Evolutionary conservation across 2,113 vertebrate genomes (phyloP).

Genomic region (Myotis yumanensis): DNA sequence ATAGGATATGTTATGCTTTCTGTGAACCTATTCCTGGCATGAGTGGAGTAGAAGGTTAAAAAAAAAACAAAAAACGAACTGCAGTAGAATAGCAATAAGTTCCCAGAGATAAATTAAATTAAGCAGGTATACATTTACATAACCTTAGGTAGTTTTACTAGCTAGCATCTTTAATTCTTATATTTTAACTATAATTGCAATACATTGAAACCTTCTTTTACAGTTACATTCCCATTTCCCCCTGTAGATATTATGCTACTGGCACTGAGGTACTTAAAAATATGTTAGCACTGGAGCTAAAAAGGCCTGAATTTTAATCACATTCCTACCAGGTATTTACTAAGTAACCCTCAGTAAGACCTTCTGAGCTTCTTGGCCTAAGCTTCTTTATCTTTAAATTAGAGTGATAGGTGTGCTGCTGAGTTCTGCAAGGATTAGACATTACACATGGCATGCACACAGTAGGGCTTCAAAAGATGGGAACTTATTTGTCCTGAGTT

Average conservation of each 20-base stretch:
- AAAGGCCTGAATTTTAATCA: conserved; percentile 3
- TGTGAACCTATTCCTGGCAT: background rate
- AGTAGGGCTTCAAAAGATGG: background rate
- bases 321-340: background rate
- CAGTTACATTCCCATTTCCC: background rate
- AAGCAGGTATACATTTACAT: background rate
- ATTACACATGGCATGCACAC: background rate
- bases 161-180: background rate
- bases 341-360: background rate
- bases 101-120: background rate
- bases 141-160: background rate
- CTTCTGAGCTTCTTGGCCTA: background rate
- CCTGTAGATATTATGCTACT: background rate
- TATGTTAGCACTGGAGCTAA: background rate
- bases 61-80: conserved; percentile 17
- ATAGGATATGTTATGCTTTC: background rate
- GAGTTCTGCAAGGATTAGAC: background rate
- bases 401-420: background rate
- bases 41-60: background rate
- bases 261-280: background rate
- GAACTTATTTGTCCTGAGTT: background rate
- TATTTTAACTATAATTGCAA: conserved; percentile 4
- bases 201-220: background rate
- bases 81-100: background rate
- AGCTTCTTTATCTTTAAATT: background rate